phyloP scores from a whole-genome alignment of 2,113 vertebrate species.

The Arizona elegans region DNA sequence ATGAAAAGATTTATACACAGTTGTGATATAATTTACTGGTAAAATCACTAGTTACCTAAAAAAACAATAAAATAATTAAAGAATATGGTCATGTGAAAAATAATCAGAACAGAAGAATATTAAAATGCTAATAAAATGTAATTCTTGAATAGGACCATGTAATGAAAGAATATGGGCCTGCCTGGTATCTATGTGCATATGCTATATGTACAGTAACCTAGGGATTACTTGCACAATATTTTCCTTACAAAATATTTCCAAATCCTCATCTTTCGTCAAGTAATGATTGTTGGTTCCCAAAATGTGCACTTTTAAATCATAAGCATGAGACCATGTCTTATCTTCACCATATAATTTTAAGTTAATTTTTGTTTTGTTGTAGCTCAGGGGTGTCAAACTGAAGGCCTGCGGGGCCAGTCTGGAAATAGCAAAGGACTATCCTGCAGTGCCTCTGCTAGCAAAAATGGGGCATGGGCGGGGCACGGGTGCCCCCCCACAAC shows the following conservation, averaged over 20 bases:
- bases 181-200: not conserved
- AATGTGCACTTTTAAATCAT: not conserved
- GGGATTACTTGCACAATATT: not conserved
- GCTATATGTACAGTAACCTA: not conserved
- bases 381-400: not conserved
- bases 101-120: not conserved
- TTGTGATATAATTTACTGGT: not conserved
- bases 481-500: too few relatives aligned
- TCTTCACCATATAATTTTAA: not conserved
- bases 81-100: not conserved
- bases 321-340: not conserved
- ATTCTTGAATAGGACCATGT: not conserved
- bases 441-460: too few relatives aligned
- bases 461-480: too few relatives aligned
- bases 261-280: not conserved
- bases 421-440: too few relatives aligned
- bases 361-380: not conserved
- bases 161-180: not conserved
- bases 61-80: not conserved
- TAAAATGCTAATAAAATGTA: not conserved
- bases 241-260: not conserved
- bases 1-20: not conserved
- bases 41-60: not conserved
- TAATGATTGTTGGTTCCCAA: not conserved
- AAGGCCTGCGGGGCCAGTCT: too few relatives aligned